These are phyloP conservation scores for Mayetiola destructor DNA, from an alignment of 2,888 invertebrate species.

Conservation along the genomic window DNA sequence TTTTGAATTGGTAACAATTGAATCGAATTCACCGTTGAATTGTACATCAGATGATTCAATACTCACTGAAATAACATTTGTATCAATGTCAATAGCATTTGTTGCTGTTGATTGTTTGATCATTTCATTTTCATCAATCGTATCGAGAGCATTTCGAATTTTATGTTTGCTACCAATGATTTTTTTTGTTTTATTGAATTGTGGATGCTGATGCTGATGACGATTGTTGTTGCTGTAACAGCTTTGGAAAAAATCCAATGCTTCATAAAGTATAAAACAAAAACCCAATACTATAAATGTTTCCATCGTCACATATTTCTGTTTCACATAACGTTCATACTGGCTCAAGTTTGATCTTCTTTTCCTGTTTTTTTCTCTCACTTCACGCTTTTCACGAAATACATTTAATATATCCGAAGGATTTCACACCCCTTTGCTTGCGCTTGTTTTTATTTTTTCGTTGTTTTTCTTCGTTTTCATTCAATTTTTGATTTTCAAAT, in stretches of 20 bases:
- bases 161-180: constrained; percentile 29
- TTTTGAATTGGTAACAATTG: too few species aligned
- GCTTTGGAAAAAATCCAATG: constrained; percentile 48
- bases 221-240: constrained; percentile 32
- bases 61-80: background rate
- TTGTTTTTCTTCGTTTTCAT: too few species aligned
- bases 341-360: too few species aligned
- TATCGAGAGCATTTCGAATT: constrained; percentile 24
- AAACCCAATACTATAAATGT: constrained; percentile 50
- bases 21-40: background rate
- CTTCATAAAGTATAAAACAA: constrained; percentile 51
- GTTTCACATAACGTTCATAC: too few species aligned
- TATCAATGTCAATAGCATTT: background rate
- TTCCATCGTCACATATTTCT: constrained; percentile 38
- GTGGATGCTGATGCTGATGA: constrained; percentile 25
- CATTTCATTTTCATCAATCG: background rate
- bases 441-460: too few species aligned
- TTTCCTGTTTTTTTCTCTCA: too few species aligned
- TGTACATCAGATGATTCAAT: background rate
- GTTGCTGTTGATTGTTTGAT: too few species aligned
- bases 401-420: too few species aligned
- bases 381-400: too few species aligned
- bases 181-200: constrained; percentile 27
- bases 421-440: too few species aligned
- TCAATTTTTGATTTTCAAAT: too few species aligned